phyloP scores from a whole-genome alignment of 2,113 vertebrate genomes.

The Epinephelus fuscoguttatus region DNA sequence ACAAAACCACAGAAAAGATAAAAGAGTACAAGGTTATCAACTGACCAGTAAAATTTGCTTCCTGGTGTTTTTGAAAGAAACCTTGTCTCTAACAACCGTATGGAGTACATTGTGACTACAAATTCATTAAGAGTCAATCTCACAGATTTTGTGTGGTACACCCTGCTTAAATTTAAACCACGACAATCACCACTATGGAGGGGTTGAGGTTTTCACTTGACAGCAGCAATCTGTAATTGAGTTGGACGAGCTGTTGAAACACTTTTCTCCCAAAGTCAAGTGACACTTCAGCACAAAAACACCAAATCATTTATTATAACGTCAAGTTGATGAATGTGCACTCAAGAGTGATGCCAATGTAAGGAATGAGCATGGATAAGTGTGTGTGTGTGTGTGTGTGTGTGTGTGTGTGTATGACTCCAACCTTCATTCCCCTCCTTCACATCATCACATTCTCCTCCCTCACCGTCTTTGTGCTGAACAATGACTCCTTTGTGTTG shows the following conservation, averaged over 20 bases:
- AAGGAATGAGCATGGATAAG: conserved; percentile 24
- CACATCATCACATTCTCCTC: conserved; percentile 58
- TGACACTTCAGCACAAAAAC: conserved; percentile 29
- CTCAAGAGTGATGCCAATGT: conserved; percentile 7
- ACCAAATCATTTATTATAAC: not conserved
- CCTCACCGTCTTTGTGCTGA: conserved; percentile 50
- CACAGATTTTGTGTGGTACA: too few species aligned
- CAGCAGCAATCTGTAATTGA: not conserved
- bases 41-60: too few species aligned
- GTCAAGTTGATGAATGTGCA: conserved; percentile 44
- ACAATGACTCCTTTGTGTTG: conserved; percentile 72
- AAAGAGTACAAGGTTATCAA: too few species aligned
- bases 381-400: conserved; percentile 19
- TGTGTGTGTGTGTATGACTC: conserved; percentile 36
- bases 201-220: not conserved
- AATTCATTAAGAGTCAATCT: too few species aligned
- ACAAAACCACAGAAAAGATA: too few species aligned
- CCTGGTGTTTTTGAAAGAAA: too few species aligned
- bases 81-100: too few species aligned
- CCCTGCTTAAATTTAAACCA: not conserved
- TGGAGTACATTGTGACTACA: too few species aligned
- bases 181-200: not conserved
- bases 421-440: conserved; percentile 11
- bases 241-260: conserved; percentile 8
- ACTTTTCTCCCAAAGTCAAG: conserved; percentile 26